A percentile compares a stretch with the other conserved stretches of the same genome.
Evolutionary conservation across 1,140 invertebrate species (phyloP).

Genomic region (Drosophila bocqueti): DNA sequence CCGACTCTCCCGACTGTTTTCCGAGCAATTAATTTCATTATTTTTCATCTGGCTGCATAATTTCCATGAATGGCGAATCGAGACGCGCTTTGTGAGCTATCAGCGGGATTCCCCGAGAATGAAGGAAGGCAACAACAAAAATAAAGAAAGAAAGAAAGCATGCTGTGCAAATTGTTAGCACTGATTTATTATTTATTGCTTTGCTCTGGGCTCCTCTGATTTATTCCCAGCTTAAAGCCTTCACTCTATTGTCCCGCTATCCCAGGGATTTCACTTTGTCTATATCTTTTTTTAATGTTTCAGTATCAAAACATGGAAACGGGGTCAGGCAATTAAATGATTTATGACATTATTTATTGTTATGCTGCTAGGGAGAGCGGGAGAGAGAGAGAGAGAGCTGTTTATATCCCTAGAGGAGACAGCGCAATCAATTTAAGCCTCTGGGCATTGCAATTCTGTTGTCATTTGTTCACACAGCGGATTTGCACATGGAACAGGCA

Average conservation of each 20-base stretch:
- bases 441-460: constrained; percentile 58
- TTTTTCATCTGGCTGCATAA: constrained; percentile 67
- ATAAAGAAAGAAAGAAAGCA: background rate
- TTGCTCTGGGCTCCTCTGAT: constrained; percentile 67
- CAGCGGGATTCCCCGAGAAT: constrained; percentile 37
- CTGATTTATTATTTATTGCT: constrained; percentile 81
- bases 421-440: constrained; percentile 61
- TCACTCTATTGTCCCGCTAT: constrained; percentile 47
- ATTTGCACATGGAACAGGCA: constrained; percentile 71
- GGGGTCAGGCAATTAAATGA: constrained; percentile 65
- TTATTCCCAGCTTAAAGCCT: constrained; percentile 55
- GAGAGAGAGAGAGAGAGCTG: background rate
- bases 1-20: constrained; percentile 49
- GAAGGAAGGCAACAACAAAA: constrained; percentile 11
- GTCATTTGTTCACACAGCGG: constrained; percentile 55
- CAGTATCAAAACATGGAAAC: constrained; percentile 45
- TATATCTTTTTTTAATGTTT: constrained; percentile 16
- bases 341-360: constrained; percentile 59
- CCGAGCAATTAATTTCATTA: constrained; percentile 75
- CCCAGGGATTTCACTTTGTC: constrained; percentile 20
- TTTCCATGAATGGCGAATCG: constrained; percentile 50
- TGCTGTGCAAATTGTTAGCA: constrained; percentile 72
- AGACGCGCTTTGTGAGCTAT: constrained; percentile 51
- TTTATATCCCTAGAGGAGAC: background rate
- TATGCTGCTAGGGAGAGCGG: constrained; percentile 1